Percentiles rank a stretch among this genome's conserved stretches.
These are phyloP conservation scores for Apostichopus californicus DNA, from an alignment of 35 echinoderm and acorn worm genomes.

Conservation along the genomic window DNA sequence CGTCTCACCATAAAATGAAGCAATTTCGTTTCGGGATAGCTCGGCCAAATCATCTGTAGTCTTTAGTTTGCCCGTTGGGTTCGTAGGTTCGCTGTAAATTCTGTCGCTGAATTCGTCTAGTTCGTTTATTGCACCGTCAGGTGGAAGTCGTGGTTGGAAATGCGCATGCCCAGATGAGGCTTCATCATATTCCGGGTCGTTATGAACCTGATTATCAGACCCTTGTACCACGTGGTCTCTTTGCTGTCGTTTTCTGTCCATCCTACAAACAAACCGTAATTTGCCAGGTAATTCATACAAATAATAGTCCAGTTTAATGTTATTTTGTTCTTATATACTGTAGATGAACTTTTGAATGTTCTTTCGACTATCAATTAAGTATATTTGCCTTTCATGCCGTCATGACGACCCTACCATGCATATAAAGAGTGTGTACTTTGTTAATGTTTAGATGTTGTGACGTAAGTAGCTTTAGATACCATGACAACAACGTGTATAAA, in stretches of 20 bases:
- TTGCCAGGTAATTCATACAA: not conserved
- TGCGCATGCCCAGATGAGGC: not conserved
- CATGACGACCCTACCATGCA: no score
- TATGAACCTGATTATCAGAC: not conserved
- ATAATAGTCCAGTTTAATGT: not conserved
- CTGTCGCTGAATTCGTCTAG: not conserved
- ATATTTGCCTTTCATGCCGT: no score
- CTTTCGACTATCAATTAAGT: not conserved
- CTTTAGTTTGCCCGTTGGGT: no score
- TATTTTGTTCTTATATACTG: not conserved
- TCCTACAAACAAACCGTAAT: not conserved
- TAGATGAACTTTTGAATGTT: not conserved
- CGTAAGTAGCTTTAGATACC: no score
- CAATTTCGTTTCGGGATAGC: not conserved
- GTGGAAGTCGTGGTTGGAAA: not conserved
- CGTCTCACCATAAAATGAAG: not conserved
- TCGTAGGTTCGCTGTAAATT: not conserved
- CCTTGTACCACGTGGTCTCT: not conserved
- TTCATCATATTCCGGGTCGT: not conserved
- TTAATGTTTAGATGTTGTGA: no score
- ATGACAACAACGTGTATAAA: no score
- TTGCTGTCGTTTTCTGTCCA: not conserved
- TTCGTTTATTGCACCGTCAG: not conserved
- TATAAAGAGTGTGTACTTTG: no score
- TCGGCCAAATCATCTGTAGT: not conserved